Conservation (phyloP, 1,140 invertebrate species). For the Lordiphosa mommai region DNA sequence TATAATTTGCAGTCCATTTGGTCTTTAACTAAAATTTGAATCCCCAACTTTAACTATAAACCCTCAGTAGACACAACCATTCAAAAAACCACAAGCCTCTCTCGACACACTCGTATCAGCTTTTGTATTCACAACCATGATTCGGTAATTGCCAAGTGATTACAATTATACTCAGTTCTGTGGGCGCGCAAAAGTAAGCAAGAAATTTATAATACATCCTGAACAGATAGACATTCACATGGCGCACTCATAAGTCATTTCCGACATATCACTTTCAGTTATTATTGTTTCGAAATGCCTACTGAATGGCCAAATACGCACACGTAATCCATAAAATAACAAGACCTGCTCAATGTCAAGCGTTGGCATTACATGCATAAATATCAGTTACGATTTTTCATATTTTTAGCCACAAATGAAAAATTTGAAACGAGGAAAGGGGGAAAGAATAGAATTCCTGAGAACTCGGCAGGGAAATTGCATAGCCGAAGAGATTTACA, state of each 20-base stretch:
- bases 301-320: slow-evolving; percentile 33
- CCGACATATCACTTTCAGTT: slow-evolving; percentile 41
- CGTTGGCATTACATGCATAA: slow-evolving; percentile 67
- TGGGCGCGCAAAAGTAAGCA: slow-evolving; percentile 9
- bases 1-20: too few relatives aligned
- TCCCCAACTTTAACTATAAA: too few relatives aligned
- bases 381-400: slow-evolving; percentile 76
- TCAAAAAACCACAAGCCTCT: too few relatives aligned
- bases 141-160: slow-evolving; percentile 15
- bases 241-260: slow-evolving; percentile 28
- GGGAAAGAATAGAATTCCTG: slow-evolving; percentile 3
- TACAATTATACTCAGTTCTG: slow-evolving; percentile 20
- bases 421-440: slow-evolving; percentile 45
- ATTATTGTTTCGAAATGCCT: slow-evolving; percentile 24
- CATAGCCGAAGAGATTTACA: slow-evolving; percentile 71
- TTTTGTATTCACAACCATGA: slow-evolving; percentile 11
- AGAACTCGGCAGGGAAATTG: slow-evolving; percentile 38
- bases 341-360: slow-evolving; percentile 67
- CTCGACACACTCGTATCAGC: too few relatives aligned
- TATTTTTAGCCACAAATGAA: slow-evolving; percentile 66
- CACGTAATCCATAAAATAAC: slow-evolving; percentile 57
- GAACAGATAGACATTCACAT: background rate
- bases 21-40: too few relatives aligned
- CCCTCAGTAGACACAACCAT: too few relatives aligned
- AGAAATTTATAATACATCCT: slow-evolving; percentile 8